Conservation (phyloP, 2,797 vertebrate genomes). For the Chelon auratus region DNA sequence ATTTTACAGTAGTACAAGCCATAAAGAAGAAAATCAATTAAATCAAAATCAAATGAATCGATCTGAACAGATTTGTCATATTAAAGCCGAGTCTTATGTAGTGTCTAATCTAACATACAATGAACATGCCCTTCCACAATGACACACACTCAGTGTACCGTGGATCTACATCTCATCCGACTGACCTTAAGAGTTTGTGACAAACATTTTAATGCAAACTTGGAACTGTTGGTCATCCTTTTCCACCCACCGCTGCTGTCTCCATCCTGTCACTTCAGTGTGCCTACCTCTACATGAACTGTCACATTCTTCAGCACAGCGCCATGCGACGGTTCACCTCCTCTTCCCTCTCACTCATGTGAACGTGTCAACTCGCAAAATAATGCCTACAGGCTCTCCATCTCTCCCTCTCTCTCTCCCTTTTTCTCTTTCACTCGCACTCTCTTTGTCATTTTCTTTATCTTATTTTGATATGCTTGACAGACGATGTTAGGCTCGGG, state of each 20-base stretch:
- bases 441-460: conserved; percentile 41
- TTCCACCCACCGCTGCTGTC: conserved; percentile 19
- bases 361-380: conserved; percentile 42
- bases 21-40: neutral
- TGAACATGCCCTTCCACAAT: neutral
- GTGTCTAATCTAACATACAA: neutral
- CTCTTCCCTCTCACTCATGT: conserved; percentile 23
- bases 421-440: neutral
- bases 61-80: neutral
- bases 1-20: too few species aligned
- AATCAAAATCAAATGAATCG: neutral
- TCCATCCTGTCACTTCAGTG: conserved; percentile 41
- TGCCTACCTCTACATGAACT: conserved; percentile 40
- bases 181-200: conserved; percentile 10
- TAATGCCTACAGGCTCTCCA: conserved; percentile 35
- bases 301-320: conserved; percentile 53
- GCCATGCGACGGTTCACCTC: conserved; percentile 53
- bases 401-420: neutral
- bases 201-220: conserved; percentile 17
- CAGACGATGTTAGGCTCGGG: conserved; percentile 67
- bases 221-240: conserved; percentile 22
- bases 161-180: conserved; percentile 3
- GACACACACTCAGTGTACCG: neutral
- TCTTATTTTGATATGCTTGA: conserved; percentile 68
- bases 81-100: neutral